These are phyloP conservation scores for Hermatobates lingyangjiaoensis DNA, from an alignment of 1,140 invertebrate genomes.

Conservation along the genomic window DNA sequence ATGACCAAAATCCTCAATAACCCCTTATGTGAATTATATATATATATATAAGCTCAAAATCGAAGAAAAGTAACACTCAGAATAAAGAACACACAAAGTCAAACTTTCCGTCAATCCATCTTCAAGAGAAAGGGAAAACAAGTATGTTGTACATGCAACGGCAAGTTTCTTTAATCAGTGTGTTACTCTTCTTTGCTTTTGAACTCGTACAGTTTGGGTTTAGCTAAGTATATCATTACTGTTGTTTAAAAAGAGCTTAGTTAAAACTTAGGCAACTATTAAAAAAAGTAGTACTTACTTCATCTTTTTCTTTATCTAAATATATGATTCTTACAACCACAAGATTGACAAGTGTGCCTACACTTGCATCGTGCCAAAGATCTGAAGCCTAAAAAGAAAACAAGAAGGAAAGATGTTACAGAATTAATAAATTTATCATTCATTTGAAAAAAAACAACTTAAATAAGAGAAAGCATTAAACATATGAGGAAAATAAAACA, in stretches of 20 bases:
- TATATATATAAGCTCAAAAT: too few relatives aligned
- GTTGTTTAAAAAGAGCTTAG: neutral
- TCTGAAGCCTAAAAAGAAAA: constrained; percentile 31
- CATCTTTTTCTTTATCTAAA: constrained; percentile 30
- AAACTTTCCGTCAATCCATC: too few relatives aligned
- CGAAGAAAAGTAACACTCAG: too few relatives aligned
- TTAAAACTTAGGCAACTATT: neutral
- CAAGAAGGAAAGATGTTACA: neutral
- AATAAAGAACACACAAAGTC: too few relatives aligned
- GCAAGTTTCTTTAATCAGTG: neutral
- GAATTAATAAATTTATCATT: constrained; percentile 2
- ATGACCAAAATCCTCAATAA: too few relatives aligned
- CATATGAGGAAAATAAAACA: neutral
- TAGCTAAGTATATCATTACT: neutral
- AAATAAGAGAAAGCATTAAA: neutral
- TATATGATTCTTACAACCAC: constrained; percentile 39
- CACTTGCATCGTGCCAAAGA: constrained; percentile 39
- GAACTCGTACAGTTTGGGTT: neutral
- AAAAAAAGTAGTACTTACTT: constrained; percentile 18
- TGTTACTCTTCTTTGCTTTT: neutral
- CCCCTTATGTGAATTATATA: too few relatives aligned
- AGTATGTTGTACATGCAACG: neutral
- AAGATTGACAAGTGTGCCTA: constrained; percentile 47
- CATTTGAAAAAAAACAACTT: neutral
- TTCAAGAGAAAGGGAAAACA: neutral